A percentile compares a stretch with the other conserved stretches of the same genome.
Evolutionary conservation across 92 coral and sea anemone genomes (phyloP).

Genomic region (Zoanthus gigantus): DNA sequence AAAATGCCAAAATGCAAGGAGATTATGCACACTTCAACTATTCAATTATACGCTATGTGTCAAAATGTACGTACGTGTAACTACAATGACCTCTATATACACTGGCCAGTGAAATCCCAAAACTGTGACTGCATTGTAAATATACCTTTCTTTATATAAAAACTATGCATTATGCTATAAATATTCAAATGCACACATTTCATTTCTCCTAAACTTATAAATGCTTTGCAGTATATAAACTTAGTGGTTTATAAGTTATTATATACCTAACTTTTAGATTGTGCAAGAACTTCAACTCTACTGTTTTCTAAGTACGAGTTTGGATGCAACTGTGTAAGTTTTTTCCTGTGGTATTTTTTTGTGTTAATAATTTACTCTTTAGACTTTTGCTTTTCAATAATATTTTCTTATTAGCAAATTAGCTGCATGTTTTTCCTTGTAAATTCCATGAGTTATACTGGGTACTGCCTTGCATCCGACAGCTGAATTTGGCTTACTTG

Average conservation of each 20-base stretch:
- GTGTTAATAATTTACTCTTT: slow-evolving; percentile 9
- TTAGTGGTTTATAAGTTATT: background rate
- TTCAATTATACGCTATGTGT: slow-evolving; percentile 1
- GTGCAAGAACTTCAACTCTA: background rate
- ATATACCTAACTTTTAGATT: background rate
- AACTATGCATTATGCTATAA: slow-evolving; percentile 48
- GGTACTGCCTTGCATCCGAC: too few species aligned
- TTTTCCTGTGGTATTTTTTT: background rate
- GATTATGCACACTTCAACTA: background rate
- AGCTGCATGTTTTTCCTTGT: background rate
- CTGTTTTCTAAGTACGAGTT: background rate
- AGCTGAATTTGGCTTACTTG: too few species aligned
- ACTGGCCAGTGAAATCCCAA: slow-evolving; percentile 28
- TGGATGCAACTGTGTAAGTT: background rate
- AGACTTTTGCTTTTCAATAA: background rate
- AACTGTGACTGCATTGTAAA: slow-evolving; percentile 48
- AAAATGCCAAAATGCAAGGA: slow-evolving; percentile 29
- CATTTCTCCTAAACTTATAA: slow-evolving; percentile 31
- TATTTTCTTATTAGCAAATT: background rate
- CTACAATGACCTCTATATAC: slow-evolving; percentile 41
- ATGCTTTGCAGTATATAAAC: background rate
- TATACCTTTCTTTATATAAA: slow-evolving; percentile 43
- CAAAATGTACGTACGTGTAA: slow-evolving; percentile 30
- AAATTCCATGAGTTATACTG: background rate
- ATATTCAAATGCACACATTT: slow-evolving; percentile 34